phyloP scores from a whole-genome alignment of 2,888 invertebrate species.

The Drosophila lutescens region DNA sequence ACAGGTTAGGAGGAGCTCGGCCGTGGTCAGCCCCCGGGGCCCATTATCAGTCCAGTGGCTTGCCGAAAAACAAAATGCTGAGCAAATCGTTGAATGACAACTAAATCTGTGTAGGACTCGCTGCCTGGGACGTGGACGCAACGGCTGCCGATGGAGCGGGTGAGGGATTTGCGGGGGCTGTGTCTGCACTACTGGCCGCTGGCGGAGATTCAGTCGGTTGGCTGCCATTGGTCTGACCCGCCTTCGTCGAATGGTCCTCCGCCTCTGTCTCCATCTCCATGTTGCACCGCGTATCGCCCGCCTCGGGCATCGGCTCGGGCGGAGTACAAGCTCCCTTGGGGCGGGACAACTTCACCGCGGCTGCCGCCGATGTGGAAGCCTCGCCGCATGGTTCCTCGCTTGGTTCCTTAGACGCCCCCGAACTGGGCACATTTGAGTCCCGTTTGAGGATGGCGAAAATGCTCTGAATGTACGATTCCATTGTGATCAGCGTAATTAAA shows the following conservation, averaged over 20 bases:
- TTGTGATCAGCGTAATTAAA: constrained; percentile 80
- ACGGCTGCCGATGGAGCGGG: constrained; percentile 45
- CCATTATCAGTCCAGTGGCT: constrained; percentile 71
- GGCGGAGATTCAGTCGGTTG: constrained; percentile 47
- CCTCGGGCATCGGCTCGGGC: constrained; percentile 56
- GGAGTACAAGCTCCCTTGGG: constrained; percentile 60
- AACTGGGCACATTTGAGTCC: constrained; percentile 63
- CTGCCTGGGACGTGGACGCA: constrained; percentile 69
- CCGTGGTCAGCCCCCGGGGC: constrained; percentile 27
- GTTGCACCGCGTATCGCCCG: constrained; percentile 27
- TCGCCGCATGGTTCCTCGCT: constrained; percentile 61
- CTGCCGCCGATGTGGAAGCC: constrained; percentile 68
- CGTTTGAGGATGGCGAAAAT: constrained; percentile 83
- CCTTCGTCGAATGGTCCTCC: constrained; percentile 40
- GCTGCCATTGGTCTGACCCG: constrained; percentile 45
- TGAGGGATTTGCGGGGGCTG: constrained; percentile 30
- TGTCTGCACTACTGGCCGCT: constrained; percentile 29
- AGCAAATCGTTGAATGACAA: constrained; percentile 83
- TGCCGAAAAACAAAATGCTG: constrained; percentile 82
- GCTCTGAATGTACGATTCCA: constrained; percentile 83
- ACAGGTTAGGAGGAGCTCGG: constrained; percentile 47
- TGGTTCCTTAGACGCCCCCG: constrained; percentile 46
- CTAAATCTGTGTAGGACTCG: constrained; percentile 81
- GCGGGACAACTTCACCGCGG: constrained; percentile 43
- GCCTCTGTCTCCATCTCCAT: constrained; percentile 50